Conservation (phyloP, 2,797 vertebrate species). For the Argyrosomus regius region DNA sequence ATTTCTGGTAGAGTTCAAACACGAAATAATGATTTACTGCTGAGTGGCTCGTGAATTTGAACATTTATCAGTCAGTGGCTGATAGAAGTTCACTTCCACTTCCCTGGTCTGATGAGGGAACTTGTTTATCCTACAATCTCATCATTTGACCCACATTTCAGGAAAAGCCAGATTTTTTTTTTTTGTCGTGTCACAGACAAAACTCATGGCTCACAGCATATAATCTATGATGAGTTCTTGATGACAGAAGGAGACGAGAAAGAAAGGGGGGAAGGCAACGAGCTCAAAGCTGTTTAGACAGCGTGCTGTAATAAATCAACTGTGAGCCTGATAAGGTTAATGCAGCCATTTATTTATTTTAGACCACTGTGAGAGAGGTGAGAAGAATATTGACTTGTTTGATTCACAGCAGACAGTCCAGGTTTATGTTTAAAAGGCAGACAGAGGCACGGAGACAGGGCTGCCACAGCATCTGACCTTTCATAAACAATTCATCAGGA, state of each 20-base stretch:
- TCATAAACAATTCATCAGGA: constrained; percentile 55
- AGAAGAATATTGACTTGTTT: constrained; percentile 2
- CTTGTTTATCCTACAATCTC: constrained; percentile 43
- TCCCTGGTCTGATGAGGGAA: neutral
- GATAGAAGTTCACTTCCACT: too few species aligned
- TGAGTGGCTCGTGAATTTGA: too few species aligned
- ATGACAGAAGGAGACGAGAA: constrained; percentile 2
- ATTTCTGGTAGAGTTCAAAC: too few species aligned
- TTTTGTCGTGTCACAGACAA: constrained; percentile 41
- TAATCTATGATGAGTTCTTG: constrained; percentile 22
- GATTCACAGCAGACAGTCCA: constrained; percentile 2
- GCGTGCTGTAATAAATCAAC: constrained; percentile 6
- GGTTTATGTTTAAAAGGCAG: constrained; percentile 18
- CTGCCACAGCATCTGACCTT: constrained; percentile 20
- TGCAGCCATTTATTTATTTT: constrained; percentile 9
- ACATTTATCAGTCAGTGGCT: too few species aligned
- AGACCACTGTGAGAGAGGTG: neutral
- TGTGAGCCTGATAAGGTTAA: constrained; percentile 7
- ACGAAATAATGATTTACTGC: too few species aligned
- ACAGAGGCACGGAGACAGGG: neutral
- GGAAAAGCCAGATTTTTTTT: constrained; percentile 68
- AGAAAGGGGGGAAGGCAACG: neutral
- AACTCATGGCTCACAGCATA: constrained; percentile 4
- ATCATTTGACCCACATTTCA: constrained; percentile 77
- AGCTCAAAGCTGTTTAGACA: neutral